Base-by-base conservation (phyloP, 1,140 invertebrate species). In the Drosophila cardini region DNA sequence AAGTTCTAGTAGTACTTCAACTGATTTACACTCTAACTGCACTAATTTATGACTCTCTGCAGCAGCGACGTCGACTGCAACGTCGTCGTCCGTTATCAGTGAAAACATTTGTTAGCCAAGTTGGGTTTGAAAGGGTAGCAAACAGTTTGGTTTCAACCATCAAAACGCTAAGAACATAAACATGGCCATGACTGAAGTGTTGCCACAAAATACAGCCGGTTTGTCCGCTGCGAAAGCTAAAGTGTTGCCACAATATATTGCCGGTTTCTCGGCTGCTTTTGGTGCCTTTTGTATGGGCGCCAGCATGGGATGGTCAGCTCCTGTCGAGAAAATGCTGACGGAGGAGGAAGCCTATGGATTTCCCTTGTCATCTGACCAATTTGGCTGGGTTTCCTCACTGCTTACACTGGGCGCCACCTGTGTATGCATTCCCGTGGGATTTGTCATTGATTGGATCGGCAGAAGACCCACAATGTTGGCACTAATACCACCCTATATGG, bases 221-320 rank as follows among this genome's bases (percentile, higher is more conserved):
- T 26, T 26, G 4, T 26, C 21, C 21, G 21, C 0, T 82, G 69
- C 73, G 7, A 61, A 75, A 21, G 62, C 76, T 36, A 79, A 81
- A 40, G 80, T 80, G 10, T 21, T 87, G 40, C 80, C 80, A 16
- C 92, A 90, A 76, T 90, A 82, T 63, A 74, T 81, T 38, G 85
- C 81, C 36, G 85, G 79, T 2, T 61, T 92, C 72, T 87, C 93
- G 76, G 92, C 94, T 4, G 94, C 94, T 1, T 91, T 95, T 5
- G 94, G 94, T 0, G 94, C 94, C 4, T 79, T 95, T 15, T 93
- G 93, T 26, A 92, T 94, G 45, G 95, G 95, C n/a, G 93, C 94
- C 53, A 93, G 94, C 2, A 91, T 96, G 4, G 95, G 93, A 2
- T 97, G 95, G 95, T 94, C 95, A 1, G 94, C 95, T 4, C 94